These are phyloP conservation scores for Pteronotus mesoamericanus DNA, from an alignment of 2,797 vertebrate species.

Conservation along the genomic window DNA sequence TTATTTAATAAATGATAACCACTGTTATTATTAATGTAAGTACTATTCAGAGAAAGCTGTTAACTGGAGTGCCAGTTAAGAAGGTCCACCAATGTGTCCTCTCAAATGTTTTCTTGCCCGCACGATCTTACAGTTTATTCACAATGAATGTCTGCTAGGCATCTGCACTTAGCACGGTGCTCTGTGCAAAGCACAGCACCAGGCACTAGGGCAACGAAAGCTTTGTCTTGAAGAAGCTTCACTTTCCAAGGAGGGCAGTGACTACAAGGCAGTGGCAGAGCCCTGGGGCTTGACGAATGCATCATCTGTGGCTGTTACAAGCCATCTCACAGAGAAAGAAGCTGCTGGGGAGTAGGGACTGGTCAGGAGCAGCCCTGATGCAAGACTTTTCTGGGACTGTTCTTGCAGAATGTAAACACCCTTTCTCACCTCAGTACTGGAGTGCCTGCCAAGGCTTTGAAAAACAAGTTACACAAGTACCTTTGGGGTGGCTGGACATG, in stretches of 20 bases:
- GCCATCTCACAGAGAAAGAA: not conserved
- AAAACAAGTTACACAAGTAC: conserved; percentile 68
- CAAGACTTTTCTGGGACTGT: not conserved
- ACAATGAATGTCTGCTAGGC: not conserved
- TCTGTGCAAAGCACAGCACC: not conserved
- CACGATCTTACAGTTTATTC: not conserved
- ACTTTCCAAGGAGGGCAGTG: not conserved
- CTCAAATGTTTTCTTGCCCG: not conserved
- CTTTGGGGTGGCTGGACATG: conserved; percentile 12
- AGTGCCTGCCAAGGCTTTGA: conserved; percentile 57
- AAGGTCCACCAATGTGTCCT: not conserved
- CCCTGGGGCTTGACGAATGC: accelerated
- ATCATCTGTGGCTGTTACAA: not conserved
- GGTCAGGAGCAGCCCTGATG: not conserved
- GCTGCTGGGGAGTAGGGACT: not conserved
- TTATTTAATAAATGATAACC: not conserved
- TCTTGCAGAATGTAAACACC: conserved; percentile 57
- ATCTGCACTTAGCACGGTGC: accelerated
- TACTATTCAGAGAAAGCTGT: not conserved
- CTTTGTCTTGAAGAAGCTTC: not conserved
- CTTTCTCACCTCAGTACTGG: conserved; percentile 33
- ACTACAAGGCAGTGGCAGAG: not conserved
- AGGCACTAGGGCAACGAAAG: not conserved
- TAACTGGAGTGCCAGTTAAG: not conserved
- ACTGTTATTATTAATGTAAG: not conserved